phyloP scores from a whole-genome alignment of 2,888 invertebrate species.

The Atethmia centrago region DNA sequence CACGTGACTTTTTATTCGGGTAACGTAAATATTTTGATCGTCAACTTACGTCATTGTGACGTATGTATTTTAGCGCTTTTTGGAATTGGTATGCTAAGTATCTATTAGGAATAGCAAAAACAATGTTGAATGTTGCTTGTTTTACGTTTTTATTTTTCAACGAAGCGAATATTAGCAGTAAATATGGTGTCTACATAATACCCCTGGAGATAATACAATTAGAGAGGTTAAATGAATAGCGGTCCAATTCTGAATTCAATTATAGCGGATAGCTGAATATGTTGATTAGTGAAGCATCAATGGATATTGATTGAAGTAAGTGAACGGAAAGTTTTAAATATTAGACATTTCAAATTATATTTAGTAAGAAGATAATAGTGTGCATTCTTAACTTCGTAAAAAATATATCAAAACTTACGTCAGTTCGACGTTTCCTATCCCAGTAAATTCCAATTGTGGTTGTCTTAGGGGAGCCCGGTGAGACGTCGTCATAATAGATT shows the following conservation, averaged over 20 bases:
- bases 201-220: neutral
- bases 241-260: slow-evolving; percentile 3
- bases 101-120: neutral
- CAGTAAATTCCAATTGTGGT: slow-evolving; percentile 21
- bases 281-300: slow-evolving; percentile 14
- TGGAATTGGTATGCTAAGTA: slow-evolving; percentile 1
- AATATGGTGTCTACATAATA: neutral
- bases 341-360: neutral
- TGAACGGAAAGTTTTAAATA: neutral
- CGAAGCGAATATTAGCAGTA: neutral
- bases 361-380: neutral
- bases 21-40: slow-evolving; percentile 43
- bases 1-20: slow-evolving; percentile 37
- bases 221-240: neutral
- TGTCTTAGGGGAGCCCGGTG: slow-evolving; percentile 11
- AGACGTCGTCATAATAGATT: slow-evolving; percentile 30
- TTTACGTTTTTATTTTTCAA: neutral
- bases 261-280: neutral
- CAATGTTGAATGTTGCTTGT: neutral
- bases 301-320: slow-evolving; percentile 2
- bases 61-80: slow-evolving; percentile 16
- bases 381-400: neutral
- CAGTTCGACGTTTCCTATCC: neutral
- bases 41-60: slow-evolving; percentile 29
- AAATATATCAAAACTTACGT: neutral